phyloP scores from a whole-genome alignment of 2,797 vertebrate species.

The Gobio occitaniae region DNA sequence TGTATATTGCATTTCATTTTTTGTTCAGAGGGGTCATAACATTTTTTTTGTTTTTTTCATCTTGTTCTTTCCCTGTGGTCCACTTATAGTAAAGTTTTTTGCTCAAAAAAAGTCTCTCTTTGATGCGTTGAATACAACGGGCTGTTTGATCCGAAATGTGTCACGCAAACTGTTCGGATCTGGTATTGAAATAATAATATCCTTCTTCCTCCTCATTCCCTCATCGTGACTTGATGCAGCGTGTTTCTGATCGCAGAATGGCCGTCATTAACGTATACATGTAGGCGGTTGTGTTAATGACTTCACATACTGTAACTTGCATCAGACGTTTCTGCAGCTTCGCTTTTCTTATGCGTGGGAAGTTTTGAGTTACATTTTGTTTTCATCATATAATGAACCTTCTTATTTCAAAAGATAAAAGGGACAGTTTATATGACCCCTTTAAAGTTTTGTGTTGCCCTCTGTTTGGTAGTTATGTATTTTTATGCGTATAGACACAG shows the following conservation, averaged over 20 bases:
- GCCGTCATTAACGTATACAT: background rate
- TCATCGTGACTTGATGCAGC: background rate
- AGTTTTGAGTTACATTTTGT: background rate
- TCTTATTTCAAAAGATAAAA: background rate
- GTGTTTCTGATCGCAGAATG: background rate
- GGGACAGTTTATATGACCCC: background rate
- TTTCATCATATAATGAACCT: background rate
- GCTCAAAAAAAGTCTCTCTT: background rate
- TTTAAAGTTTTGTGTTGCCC: background rate
- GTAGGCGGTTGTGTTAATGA: background rate
- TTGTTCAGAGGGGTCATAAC: background rate
- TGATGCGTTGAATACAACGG: background rate
- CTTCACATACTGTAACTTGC: background rate
- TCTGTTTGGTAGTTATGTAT: background rate
- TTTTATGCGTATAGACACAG: background rate
- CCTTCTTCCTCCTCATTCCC: background rate
- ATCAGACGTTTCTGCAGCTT: background rate
- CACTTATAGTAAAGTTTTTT: background rate
- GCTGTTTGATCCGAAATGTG: background rate
- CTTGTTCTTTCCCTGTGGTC: background rate
- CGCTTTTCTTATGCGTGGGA: background rate
- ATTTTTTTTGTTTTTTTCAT: background rate
- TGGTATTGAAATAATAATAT: background rate
- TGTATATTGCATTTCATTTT: background rate
- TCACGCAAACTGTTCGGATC: background rate